Conservation (phyloP, 2,797 vertebrate species). For the Amphiprion clarkii region DNA sequence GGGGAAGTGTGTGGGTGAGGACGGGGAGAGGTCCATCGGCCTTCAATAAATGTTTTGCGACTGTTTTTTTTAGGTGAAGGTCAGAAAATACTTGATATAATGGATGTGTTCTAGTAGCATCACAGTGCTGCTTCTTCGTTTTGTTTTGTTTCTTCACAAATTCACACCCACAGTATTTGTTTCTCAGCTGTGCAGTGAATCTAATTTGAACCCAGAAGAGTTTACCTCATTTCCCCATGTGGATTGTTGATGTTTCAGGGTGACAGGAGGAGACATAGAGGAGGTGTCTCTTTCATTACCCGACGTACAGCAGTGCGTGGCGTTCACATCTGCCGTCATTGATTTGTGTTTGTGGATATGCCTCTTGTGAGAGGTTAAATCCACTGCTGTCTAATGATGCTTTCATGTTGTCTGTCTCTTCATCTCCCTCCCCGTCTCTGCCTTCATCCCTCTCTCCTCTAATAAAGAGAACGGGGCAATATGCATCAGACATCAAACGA, state of each 20-base stretch:
- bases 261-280: conserved; percentile 2
- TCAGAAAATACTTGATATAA: conserved; percentile 9
- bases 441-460: conserved; percentile 51
- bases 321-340: conserved; percentile 48
- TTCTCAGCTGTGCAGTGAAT: background rate
- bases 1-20: background rate
- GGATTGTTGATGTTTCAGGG: conserved; percentile 7
- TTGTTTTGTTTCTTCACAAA: background rate
- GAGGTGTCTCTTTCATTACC: conserved; percentile 35
- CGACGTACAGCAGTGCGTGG: conserved; percentile 16
- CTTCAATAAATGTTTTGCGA: conserved; percentile 20
- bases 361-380: conserved; percentile 78
- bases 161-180: background rate
- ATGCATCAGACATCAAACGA: conserved; percentile 78
- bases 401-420: conserved; percentile 73
- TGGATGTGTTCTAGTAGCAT: conserved; percentile 3
- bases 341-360: conserved; percentile 63
- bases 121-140: background rate
- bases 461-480: conserved; percentile 65
- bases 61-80: conserved; percentile 17
- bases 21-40: background rate
- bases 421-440: conserved; percentile 49
- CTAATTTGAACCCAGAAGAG: conserved; percentile 7
- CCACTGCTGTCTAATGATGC: conserved; percentile 74
- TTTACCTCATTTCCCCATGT: conserved; percentile 1